Percentiles rank a stretch among this genome's conserved stretches.
Conservation (phyloP, 2,888 invertebrate genomes). For the Amphiduros pacificus region DNA sequence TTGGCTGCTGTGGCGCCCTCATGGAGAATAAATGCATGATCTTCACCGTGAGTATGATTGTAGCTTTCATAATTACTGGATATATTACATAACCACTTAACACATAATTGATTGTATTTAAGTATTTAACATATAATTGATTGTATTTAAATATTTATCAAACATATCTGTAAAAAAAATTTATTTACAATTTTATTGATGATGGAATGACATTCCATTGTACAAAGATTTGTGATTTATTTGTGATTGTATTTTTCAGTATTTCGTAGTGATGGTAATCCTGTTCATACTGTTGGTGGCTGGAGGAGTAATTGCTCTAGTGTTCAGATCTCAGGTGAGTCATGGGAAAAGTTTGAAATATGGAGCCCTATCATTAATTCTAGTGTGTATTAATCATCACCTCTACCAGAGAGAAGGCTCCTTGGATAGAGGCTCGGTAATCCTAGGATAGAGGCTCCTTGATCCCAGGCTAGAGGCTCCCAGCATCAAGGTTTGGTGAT, state of each 20-base stretch:
- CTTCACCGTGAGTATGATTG: slow-evolving; percentile 21
- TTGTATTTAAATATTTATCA: neutral
- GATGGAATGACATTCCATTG: neutral
- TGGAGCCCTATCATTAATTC: neutral
- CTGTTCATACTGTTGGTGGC: slow-evolving; percentile 24
- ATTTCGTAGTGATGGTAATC: slow-evolving; percentile 21
- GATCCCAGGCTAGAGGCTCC: too few species aligned
- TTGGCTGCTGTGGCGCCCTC: slow-evolving; percentile 30
- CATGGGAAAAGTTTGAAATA: too few species aligned
- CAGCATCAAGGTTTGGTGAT: too few species aligned
- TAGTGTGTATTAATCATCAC: too few species aligned
- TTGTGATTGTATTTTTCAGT: slow-evolving; percentile 20
- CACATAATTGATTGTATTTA: neutral
- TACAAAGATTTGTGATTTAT: neutral
- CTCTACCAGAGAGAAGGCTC: too few species aligned
- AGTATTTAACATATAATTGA: too few species aligned
- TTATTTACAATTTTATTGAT: neutral
- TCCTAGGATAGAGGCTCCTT: too few species aligned
- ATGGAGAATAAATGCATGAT: slow-evolving; percentile 24
- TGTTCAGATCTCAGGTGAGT: slow-evolving; percentile 28
- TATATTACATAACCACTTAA: too few species aligned
- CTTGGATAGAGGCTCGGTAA: too few species aligned
- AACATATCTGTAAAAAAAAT: neutral
- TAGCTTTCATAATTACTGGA: too few species aligned
- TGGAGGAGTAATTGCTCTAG: slow-evolving; percentile 24